Base-by-base conservation (phyloP, 2,888 invertebrate genomes). In the Nomada ferruginata region DNA sequence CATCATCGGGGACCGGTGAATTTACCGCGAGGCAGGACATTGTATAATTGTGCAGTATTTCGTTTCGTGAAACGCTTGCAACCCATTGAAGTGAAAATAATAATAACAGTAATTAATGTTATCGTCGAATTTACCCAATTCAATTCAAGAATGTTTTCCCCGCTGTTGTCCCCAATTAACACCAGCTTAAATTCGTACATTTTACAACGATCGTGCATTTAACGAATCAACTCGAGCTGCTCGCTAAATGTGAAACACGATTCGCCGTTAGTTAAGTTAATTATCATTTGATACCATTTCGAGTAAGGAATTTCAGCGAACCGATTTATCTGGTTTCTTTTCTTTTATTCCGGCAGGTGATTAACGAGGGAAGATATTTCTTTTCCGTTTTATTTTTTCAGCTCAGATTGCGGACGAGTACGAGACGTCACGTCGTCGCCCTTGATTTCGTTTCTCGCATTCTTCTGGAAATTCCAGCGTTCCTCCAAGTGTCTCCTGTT, bases 401-500 rank as follows among this genome's bases (percentile, higher is more conserved):
- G 59, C 7, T 15, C 7, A 5, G 10, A 29, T 29, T n/a, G 5
- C 18, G 29, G 29, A 10, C 10, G 18, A 52, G 26, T n/a, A 9
- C 64, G 15, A 50, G 13, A 50, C 23, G 23, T 26, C 26, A 18
- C 23, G 26, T 23, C 64, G 44, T n/a, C 10, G n/a, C 15, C 26
- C 26, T 50, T 26, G 18, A 1, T 50, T 64, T 26, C 5, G 18
- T n/a, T 11, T 4, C n/a, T 15, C 29, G 29, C 47, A 29, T 59
- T 59, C 47, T n/a, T 29, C 26, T 9, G 44, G 29, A n/a, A 59
- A 69, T 59, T 59, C 59, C 69, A 59, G 4, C 26, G 20, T 23
- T 26, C n/a, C 23, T 36, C 23, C 20, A 15, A 13, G 29, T 61
- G 23, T 71, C 50, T 61, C 60, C 20, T 10, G 11, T 18, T 47